Conservation (phyloP, 2,113 vertebrate species). For the Ornithorhynchus anatinus region DNA sequence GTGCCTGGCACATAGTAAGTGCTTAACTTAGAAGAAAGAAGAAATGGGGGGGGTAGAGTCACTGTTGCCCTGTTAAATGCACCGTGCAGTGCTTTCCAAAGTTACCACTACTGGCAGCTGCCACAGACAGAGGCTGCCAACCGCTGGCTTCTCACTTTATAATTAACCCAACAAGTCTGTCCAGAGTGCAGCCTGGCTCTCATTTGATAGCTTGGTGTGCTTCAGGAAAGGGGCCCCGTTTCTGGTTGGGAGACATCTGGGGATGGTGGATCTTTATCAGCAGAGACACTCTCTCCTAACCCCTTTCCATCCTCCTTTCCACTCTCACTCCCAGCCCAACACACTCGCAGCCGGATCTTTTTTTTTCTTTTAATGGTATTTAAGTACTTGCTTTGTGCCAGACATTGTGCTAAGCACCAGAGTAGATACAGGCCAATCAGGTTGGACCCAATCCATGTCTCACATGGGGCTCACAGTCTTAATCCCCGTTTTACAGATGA, state of each 20-base stretch:
- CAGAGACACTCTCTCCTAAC: background rate
- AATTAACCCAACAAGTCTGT: background rate
- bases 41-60: too few relatives aligned
- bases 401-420: too few relatives aligned
- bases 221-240: background rate
- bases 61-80: background rate
- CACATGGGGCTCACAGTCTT: too few relatives aligned
- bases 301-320: background rate
- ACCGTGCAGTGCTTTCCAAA: background rate
- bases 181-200: background rate
- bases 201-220: background rate
- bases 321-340: too few relatives aligned
- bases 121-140: background rate
- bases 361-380: too few relatives aligned
- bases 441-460: too few relatives aligned
- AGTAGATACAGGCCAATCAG: too few relatives aligned
- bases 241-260: background rate
- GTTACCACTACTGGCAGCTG: background rate
- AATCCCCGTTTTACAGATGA: too few relatives aligned
- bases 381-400: too few relatives aligned
- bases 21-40: too few relatives aligned
- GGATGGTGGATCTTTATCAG: background rate
- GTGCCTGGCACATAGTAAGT: too few relatives aligned
- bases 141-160: background rate
- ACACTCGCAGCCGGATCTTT: background rate